Conservation (phyloP, 1,140 invertebrate species). For the Colletes gigas region DNA sequence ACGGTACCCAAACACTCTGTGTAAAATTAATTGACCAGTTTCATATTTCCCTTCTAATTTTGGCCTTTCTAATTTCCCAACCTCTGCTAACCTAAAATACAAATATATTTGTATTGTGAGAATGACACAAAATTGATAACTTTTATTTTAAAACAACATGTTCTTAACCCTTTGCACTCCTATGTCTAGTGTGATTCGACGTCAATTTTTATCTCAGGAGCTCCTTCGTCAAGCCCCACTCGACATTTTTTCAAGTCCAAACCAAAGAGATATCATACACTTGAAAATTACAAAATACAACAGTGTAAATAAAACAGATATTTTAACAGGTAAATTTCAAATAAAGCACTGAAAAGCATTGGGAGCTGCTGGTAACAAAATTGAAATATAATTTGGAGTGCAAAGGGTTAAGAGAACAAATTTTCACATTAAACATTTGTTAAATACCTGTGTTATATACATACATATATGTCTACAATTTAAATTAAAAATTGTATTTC, state of each 20-base stretch:
- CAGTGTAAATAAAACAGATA: too few species aligned
- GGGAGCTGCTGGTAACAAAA: too few species aligned
- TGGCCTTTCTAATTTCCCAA: conserved; percentile 90
- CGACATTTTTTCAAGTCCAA: too few species aligned
- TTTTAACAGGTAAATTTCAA: too few species aligned
- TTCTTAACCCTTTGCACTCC: too few species aligned
- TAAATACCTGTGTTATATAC: conserved; percentile 35
- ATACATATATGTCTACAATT: conserved; percentile 32
- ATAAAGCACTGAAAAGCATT: too few species aligned
- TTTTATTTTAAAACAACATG: not conserved
- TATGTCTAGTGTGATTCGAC: too few species aligned
- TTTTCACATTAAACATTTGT: conserved; percentile 4
- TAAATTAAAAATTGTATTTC: conserved; percentile 41
- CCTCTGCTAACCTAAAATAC: conserved; percentile 86
- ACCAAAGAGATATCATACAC: too few species aligned
- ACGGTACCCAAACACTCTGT: conserved; percentile 97
- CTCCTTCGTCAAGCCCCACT: too few species aligned
- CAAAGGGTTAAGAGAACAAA: not conserved
- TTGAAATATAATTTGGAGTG: too few species aligned
- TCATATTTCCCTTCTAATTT: conserved; percentile 95
- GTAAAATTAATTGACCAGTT: conserved; percentile 96
- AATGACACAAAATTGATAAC: not conserved
- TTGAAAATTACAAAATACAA: too few species aligned
- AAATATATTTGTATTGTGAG: not conserved
- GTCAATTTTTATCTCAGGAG: too few species aligned